Base-by-base conservation (phyloP, 1,140 invertebrate species). In the Anoplophora glabripennis region DNA sequence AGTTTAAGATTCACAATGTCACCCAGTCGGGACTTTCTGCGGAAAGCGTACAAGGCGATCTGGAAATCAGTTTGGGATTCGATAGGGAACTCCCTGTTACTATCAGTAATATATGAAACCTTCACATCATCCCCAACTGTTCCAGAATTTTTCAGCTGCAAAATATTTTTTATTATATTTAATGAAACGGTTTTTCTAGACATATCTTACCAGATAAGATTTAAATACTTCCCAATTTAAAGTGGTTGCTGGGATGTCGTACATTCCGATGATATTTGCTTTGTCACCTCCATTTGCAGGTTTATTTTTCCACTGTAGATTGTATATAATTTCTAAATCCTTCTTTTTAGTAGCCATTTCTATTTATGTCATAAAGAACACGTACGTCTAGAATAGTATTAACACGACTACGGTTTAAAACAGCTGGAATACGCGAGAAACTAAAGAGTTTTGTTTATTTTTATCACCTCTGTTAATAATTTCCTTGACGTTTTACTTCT, bases 201-300 rank as follows among this genome's bases (percentile, higher is more conserved):
- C 11, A 18, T 12, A 55, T 59, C 46, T 72, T 67, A 77, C 76
- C 65, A 77, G 57, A 60, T 77, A 77, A 4, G 72, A 73, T 65
- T 76, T 76, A 51, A 77, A 77, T 42, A 65, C 69, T 53, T 71
- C 61, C 65, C 70, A 76, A 64, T 73, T 70, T 10, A 75, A 57
- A 12, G 73, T 74, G 7, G 72, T 72, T 10, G 74, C 61, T 7
- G 71, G 68, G 11, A 71, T 71, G 51, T 77, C 76, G 53, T 69
- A 73, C 53, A 76, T 68, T 49, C 71, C 71, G 11, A 76, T 70
- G 46, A 77, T 70, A 49, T 71, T 75, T 35, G 66, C 65, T 34
- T 66, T 66, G 44, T 73, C 71, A 51, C 70, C 72, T 44, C 61
- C 69, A 54, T 68, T 67, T 35, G 63, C 64, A 1, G 69, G 52